These are phyloP conservation scores for Drosophila sechellia DNA, from an alignment of 1,140 invertebrate species.

Conservation along the genomic window DNA sequence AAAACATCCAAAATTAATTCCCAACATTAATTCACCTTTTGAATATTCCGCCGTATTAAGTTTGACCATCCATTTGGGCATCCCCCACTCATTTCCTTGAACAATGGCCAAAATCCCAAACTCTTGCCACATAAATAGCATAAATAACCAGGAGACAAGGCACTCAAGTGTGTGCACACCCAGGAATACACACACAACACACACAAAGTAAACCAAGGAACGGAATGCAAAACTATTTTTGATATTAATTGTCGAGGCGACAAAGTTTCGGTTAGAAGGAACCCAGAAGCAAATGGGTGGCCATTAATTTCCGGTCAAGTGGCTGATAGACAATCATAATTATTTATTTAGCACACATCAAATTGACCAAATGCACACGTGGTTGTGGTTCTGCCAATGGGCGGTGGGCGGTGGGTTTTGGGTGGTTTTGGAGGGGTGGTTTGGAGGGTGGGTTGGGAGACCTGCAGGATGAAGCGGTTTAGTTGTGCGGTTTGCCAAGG, in stretches of 20 bases:
- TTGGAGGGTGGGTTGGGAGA: neutral
- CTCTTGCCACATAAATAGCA: slow-evolving; percentile 63
- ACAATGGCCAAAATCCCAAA: slow-evolving; percentile 1
- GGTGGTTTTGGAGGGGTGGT: no score
- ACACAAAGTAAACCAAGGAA: slow-evolving; percentile 17
- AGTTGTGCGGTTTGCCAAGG: slow-evolving; percentile 75
- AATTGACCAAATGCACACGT: slow-evolving; percentile 78
- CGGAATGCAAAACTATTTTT: slow-evolving; percentile 70
- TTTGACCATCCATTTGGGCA: slow-evolving; percentile 18
- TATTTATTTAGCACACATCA: slow-evolving; percentile 79
- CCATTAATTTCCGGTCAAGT: slow-evolving; percentile 80
- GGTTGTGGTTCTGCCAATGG: slow-evolving; percentile 39
- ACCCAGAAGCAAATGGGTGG: slow-evolving; percentile 50
- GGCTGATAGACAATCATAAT: slow-evolving; percentile 79
- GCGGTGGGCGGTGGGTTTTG: neutral
- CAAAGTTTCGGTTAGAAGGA: slow-evolving; percentile 34
- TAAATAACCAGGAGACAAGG: slow-evolving; percentile 70
- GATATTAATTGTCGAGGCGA: slow-evolving; percentile 76
- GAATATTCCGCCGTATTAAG: slow-evolving; percentile 41
- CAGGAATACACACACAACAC: neutral
- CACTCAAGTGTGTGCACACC: slow-evolving; percentile 70
- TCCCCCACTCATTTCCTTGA: slow-evolving; percentile 1
- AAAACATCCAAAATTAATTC: slow-evolving; percentile 23
- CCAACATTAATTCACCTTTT: slow-evolving; percentile 22
- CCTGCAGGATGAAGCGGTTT: slow-evolving; percentile 34